Percentiles rank a stretch among this genome's conserved stretches.
phyloP scores from a whole-genome alignment of 2,797 vertebrate genomes.

The Molossus molossus region DNA sequence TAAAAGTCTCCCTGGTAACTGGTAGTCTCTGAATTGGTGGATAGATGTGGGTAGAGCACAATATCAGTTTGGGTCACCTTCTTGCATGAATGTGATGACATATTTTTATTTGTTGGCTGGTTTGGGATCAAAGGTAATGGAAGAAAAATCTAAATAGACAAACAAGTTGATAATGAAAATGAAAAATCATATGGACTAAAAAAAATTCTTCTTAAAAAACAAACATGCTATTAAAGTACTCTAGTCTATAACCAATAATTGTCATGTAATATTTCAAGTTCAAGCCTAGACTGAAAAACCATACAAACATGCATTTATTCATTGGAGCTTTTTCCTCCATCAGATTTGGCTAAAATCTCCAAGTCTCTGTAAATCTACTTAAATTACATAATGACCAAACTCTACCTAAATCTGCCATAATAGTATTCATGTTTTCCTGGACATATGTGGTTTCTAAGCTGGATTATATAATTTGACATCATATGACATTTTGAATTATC shows the following conservation, averaged over 20 bases:
- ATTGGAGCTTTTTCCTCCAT: not conserved
- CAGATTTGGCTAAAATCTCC: constrained; percentile 15
- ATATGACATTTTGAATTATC: not conserved
- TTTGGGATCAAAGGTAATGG: not conserved
- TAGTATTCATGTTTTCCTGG: not conserved
- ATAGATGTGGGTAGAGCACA: not conserved
- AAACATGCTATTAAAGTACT: not conserved
- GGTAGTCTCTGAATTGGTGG: not conserved
- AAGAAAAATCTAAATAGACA: not conserved
- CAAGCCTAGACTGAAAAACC: not conserved
- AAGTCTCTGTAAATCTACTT: not conserved
- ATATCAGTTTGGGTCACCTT: not conserved
- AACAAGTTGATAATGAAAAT: not conserved
- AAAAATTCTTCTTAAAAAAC: not conserved
- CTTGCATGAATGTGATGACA: not conserved
- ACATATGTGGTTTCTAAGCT: not conserved
- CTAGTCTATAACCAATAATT: not conserved
- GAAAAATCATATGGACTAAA: not conserved
- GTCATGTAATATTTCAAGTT: not conserved
- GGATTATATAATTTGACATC: not conserved
- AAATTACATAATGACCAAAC: not conserved
- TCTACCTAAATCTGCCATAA: not conserved
- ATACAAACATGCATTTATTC: not conserved
- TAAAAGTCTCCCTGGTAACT: not conserved
- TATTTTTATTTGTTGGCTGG: not conserved